Base-by-base conservation (phyloP, 2,888 invertebrate genomes). In the Acrocyrtus sp. region DNA sequence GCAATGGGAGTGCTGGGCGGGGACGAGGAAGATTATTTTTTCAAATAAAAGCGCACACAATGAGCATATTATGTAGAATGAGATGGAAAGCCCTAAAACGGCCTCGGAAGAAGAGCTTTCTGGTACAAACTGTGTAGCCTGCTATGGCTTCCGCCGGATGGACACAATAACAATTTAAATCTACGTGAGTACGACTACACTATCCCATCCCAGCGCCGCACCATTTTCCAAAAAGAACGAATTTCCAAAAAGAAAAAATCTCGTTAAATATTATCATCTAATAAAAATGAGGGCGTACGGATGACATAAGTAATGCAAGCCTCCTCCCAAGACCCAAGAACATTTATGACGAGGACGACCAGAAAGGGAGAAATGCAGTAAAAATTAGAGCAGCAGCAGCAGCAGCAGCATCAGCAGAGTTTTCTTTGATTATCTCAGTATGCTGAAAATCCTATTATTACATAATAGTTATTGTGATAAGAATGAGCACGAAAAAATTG, bases 401-500 rank as follows among this genome's bases (percentile, higher is more conserved):
- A n/a, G n/a, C n/a, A n/a, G n/a, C n/a, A n/a, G n/a, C n/a, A n/a
- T n/a, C n/a, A n/a, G n/a, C n/a, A n/a, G n/a, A n/a, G n/a, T n/a
- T n/a, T n/a, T n/a, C n/a, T n/a, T n/a, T n/a, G n/a, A n/a, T n/a
- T n/a, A n/a, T n/a, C n/a, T n/a, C n/a, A n/a, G n/a, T n/a, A n/a
- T n/a, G n/a, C n/a, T n/a, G n/a, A n/a, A n/a, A n/a, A n/a, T n/a
- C 65, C 74, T 51, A 70, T 75, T 74, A 75, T 72, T 78, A 75
- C 72, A 75, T 74, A 57, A 74, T 70, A n/a, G 74, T 74, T 74
- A 73, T 75, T 78, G 65, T 60, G 69, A 66, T 68, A 70, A 69
- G 67, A 74, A 76, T 72, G 66, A 72, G 72, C 69, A 41, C 43
- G 26, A 39, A 62, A 68, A 72, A 72, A 74, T 67, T 69, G 74